Evolutionary conservation across 2,797 vertebrate species (phyloP).

Genomic region (Aldrovandia affinis): DNA sequence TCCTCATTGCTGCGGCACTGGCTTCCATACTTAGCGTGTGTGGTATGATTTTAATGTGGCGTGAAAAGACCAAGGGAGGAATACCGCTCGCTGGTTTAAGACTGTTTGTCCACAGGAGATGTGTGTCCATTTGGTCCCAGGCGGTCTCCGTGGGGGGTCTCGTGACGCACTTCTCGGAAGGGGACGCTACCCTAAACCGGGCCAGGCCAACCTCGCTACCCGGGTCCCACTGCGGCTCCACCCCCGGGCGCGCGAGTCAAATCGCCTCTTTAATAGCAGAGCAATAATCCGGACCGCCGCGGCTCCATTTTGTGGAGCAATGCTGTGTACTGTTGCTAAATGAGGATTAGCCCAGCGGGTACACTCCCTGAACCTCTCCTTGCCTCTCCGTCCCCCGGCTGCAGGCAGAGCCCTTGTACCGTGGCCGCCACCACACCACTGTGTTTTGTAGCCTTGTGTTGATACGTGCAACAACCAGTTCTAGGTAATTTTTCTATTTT

Average conservation of each 20-base stretch:
- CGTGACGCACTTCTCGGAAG: background rate
- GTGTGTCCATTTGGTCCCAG: background rate
- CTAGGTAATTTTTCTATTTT: background rate
- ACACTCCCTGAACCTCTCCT: background rate
- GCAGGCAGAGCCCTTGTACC: background rate
- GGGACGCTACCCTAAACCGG: too few relatives aligned
- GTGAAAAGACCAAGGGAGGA: conserved; percentile 57
- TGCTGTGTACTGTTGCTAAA: too few relatives aligned
- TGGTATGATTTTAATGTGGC: conserved; percentile 55
- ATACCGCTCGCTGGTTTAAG: conserved; percentile 50
- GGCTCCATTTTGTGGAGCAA: background rate
- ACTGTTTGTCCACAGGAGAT: conserved; percentile 12
- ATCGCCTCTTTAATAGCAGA: background rate
- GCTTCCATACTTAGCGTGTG: conserved; percentile 10
- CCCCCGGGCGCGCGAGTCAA: background rate
- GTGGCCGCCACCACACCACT: background rate
- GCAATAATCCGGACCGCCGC: background rate
- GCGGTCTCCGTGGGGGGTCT: background rate
- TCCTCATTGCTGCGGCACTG: conserved; percentile 41
- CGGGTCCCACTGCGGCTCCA: background rate
- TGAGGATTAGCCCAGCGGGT: background rate
- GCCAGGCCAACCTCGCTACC: too few relatives aligned
- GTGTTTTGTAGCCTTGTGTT: background rate
- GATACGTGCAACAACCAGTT: background rate
- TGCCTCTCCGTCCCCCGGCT: too few relatives aligned